Evolutionary conservation across 1,140 invertebrate species (phyloP).

Genomic region (Luehdorfia chinensis): DNA sequence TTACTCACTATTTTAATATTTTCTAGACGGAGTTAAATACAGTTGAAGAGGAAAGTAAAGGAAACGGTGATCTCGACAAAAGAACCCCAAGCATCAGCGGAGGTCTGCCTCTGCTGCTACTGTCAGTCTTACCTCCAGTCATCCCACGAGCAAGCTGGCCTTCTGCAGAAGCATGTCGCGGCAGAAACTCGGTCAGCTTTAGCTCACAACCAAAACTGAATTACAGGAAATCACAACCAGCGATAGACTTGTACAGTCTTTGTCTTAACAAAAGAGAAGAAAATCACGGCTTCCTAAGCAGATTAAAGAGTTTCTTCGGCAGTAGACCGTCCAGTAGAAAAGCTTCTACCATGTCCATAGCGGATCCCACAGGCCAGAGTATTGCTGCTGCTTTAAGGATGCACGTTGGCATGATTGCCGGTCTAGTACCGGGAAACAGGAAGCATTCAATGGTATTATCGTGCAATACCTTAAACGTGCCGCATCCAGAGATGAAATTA

Average conservation of each 20-base stretch:
- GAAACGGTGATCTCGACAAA: constrained; percentile 36
- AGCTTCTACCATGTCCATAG: constrained; percentile 81
- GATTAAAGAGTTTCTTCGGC: constrained; percentile 78
- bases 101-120: constrained; percentile 82
- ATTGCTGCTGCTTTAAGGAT: constrained; percentile 83
- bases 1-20: too few species aligned
- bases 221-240: constrained; percentile 73
- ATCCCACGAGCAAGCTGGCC: constrained; percentile 87
- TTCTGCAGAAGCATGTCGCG: constrained; percentile 79
- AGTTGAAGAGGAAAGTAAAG: constrained; percentile 60
- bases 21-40: constrained; percentile 74
- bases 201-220: constrained; percentile 84
- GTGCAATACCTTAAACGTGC: constrained; percentile 79
- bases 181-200: constrained; percentile 78
- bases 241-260: constrained; percentile 78
- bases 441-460: constrained; percentile 76
- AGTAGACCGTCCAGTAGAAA: constrained; percentile 80
- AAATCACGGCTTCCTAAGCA: constrained; percentile 75
- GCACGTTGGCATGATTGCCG: constrained; percentile 84
- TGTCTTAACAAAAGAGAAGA: constrained; percentile 78
- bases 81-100: constrained; percentile 83
- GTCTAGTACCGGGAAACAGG: constrained; percentile 81
- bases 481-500: constrained; percentile 58
- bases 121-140: constrained; percentile 84
- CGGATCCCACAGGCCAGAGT: constrained; percentile 77